Base-by-base conservation (phyloP, 2,113 vertebrate species). In the Apistogramma diplotaenia region DNA sequence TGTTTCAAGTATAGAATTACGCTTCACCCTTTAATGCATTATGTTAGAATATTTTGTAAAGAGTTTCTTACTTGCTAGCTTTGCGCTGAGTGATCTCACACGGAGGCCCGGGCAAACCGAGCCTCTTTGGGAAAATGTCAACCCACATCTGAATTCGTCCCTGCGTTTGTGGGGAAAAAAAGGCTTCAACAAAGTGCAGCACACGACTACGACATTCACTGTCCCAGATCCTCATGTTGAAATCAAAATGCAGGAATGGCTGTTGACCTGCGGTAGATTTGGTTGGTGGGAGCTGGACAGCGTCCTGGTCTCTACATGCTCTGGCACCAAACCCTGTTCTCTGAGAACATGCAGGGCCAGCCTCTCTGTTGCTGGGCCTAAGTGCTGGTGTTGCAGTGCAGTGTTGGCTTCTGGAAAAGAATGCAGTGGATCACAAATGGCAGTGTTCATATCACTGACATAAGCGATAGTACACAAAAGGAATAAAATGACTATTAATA, bases 91-190 rank as follows among this genome's bases (percentile, higher is more conserved):
- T 94, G 89, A 99, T 97, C 67, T 97, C 96, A 92, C 96, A 98
- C 0, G 97, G 98, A 83, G 96, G 97, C 3, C 98, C 97, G 37
- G 96, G 97, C 8, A 95, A 92, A 3, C 98, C 98, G 18, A 97
- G 91, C 74, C 88, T 97, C 94, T 99, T 99, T 46, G 98, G 97
- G 79, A 99, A 99, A 85, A 99, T 84, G 89, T 99, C 98, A 6
- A 99, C 97, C 98, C 98, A 99, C 98, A 99, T 98, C 92, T 99
- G 97, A 79, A 99, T 95, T 87, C 91, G 94, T 60, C 98, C 98
- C 98, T 99, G 89, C 1, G 74, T 82, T 82, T 78, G 25, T 40
- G 18, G 18, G n/a, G n/a, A n/a, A n/a, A 3, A 79, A 60, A 82
- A 81, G 0, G 8, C 33, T 61, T 29, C 35, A 67, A 27, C 7